Evolutionary conservation across 1,140 invertebrate species (phyloP).

Genomic region (Saccostrea cuccullata): DNA sequence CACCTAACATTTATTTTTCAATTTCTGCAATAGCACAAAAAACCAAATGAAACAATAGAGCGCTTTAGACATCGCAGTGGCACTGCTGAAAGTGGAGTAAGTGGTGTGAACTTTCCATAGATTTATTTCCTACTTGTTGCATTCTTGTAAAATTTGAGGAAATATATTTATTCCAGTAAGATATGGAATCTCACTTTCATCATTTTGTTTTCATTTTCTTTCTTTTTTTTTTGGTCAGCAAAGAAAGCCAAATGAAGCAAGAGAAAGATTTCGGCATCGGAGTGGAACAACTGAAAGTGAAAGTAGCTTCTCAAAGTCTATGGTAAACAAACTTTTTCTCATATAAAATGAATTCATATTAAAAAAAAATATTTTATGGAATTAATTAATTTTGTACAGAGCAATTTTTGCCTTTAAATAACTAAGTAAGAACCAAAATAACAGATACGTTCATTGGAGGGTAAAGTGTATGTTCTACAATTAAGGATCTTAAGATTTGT

Average conservation of each 20-base stretch:
- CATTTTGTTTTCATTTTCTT: no score
- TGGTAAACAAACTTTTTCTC: slow-evolving; percentile 52
- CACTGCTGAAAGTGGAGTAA: slow-evolving; percentile 13
- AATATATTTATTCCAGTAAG: no score
- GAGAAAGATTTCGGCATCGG: slow-evolving; percentile 54
- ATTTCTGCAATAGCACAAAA: slow-evolving; percentile 24
- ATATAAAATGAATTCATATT: background rate
- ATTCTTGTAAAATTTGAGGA: no score
- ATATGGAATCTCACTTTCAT: no score
- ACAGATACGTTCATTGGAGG: background rate
- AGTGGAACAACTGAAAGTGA: slow-evolving; percentile 72
- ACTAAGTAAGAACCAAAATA: background rate
- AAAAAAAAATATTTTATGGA: no score
- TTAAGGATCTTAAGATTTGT: background rate
- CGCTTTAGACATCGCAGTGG: slow-evolving; percentile 61
- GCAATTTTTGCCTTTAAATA: background rate
- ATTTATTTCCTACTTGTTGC: no score
- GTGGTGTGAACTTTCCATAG: background rate
- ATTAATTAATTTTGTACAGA: background rate
- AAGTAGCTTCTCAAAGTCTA: slow-evolving; percentile 58
- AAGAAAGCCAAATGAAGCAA: slow-evolving; percentile 60
- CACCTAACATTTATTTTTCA: background rate
- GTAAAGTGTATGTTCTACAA: background rate
- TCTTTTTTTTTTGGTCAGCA: slow-evolving; percentile 50
- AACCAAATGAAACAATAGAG: slow-evolving; percentile 52